A percentile compares a stretch with the other conserved stretches of the same genome.
These are phyloP conservation scores for Kryptolebias marmoratus DNA, from an alignment of 2,113 vertebrate species.

Conservation along the genomic window DNA sequence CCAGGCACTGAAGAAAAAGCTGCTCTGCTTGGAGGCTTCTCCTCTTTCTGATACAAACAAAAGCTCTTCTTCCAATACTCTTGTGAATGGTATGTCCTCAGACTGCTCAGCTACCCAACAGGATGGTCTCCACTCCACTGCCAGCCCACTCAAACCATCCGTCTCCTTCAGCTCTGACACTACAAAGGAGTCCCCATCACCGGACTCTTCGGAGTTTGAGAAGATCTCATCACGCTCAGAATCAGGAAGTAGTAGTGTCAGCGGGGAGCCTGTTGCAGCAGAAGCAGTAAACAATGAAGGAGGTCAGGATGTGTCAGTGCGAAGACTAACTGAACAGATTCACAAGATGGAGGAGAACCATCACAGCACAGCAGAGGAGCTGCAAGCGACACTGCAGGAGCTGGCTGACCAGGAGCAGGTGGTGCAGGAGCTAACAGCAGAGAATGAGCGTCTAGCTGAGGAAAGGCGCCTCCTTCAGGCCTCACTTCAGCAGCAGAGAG, in stretches of 20 bases:
- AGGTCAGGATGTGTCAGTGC: slow-evolving; percentile 83
- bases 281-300: slow-evolving; percentile 45
- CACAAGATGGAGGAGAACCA: slow-evolving; percentile 97
- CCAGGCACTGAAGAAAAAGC: slow-evolving; percentile 87
- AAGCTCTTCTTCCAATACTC: slow-evolving; percentile 71
- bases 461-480: slow-evolving; percentile 91
- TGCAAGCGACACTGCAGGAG: slow-evolving; percentile 95
- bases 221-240: slow-evolving; percentile 87
- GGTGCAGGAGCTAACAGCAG: slow-evolving; percentile 92
- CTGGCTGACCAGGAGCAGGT: slow-evolving; percentile 95
- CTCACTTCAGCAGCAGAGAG: slow-evolving; percentile 91
- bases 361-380: slow-evolving; percentile 93
- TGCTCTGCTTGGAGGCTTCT: slow-evolving; percentile 85
- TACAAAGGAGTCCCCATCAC: slow-evolving; percentile 89
- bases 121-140: slow-evolving; percentile 39
- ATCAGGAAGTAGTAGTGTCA: slow-evolving; percentile 80
- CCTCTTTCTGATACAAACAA: slow-evolving; percentile 76
- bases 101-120: slow-evolving; percentile 54
- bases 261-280: slow-evolving; percentile 63
- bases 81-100: slow-evolving; percentile 64
- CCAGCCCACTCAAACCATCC: slow-evolving; percentile 78
- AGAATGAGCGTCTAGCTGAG: slow-evolving; percentile 91
- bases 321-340: slow-evolving; percentile 89
- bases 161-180: slow-evolving; percentile 88
- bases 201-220: slow-evolving; percentile 90